Base-by-base conservation (phyloP, 1,140 invertebrate species). In the Choristoneura fumiferana region DNA sequence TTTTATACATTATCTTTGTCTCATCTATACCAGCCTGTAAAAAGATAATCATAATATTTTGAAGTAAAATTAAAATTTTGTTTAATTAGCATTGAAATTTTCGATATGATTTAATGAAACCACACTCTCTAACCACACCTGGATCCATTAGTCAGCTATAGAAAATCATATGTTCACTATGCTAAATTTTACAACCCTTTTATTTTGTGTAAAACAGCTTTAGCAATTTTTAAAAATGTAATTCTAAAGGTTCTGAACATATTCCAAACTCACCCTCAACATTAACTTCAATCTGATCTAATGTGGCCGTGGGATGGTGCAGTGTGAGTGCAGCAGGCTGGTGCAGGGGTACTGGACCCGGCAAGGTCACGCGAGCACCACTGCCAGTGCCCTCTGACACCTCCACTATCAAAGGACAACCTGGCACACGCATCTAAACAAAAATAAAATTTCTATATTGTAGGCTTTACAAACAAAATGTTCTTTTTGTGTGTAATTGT, bases 261-360 rank as follows among this genome's bases (percentile, higher is more conserved):
- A n/a, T n/a, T n/a, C n/a, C n/a, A n/a, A n/a, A 84, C 91, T 93
- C 93, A 98, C 96, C 96, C 94, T 97, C 96, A 90, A 98, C 95
- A 91, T 96, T 96, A 76, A 98, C 95, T 93, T 97, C 96, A 79
- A 98, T 94, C 89, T 98, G 96, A 80, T 97, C 95, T 71, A 97
- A 92, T 75, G 94, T 94, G 84, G 95, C 95, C 76, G 95, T 94
- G 57, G 94, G 93, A 88, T 94, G 92, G 85, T 93, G 93, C 62
- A 94, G 91, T 57, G 93, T 90, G 64, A 94, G 89, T 34, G 92
- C 91, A 57, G 93, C 92, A 15, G 92, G 89, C 71, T 92, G 91
- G 73, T 93, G 92, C 13, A 94, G 89, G 0, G 92, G 92, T 54
- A 92, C 93, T 0, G 93, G 93, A 6, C 92, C 92, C 0, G 92